These are phyloP conservation scores for Lasioglossum morio DNA, from an alignment of 2,888 invertebrate species.

Conservation along the genomic window DNA sequence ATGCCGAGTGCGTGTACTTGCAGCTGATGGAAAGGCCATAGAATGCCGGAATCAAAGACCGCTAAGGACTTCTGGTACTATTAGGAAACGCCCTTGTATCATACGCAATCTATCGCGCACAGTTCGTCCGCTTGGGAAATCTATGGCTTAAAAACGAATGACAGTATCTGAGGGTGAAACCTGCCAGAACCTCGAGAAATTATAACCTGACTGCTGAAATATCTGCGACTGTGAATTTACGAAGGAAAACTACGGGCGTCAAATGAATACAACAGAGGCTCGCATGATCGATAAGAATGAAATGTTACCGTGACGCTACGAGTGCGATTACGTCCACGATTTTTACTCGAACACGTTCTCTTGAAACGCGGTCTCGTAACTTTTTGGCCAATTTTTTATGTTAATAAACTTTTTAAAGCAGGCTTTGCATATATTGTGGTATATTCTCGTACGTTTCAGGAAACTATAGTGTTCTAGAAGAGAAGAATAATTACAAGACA, in stretches of 20 bases:
- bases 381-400: no score
- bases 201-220: not conserved
- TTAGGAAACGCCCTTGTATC: not conserved
- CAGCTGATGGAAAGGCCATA: not conserved
- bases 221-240: not conserved
- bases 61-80: not conserved
- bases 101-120: not conserved
- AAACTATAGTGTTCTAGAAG: no score
- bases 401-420: no score
- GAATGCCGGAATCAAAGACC: not conserved
- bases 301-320: not conserved
- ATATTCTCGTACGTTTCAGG: no score
- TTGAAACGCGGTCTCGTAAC: not conserved
- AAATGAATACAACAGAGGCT: not conserved
- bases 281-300: not conserved
- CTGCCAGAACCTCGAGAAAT: not conserved
- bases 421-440: no score
- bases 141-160: not conserved
- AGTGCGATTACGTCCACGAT: not conserved
- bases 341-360: not conserved
- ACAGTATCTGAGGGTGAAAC: not conserved
- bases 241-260: not conserved
- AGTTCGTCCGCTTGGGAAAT: not conserved
- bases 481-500: not conserved
- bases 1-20: slow-evolving; percentile 3